phyloP scores from a whole-genome alignment of 2,113 vertebrate genomes.

The Martes martes region DNA sequence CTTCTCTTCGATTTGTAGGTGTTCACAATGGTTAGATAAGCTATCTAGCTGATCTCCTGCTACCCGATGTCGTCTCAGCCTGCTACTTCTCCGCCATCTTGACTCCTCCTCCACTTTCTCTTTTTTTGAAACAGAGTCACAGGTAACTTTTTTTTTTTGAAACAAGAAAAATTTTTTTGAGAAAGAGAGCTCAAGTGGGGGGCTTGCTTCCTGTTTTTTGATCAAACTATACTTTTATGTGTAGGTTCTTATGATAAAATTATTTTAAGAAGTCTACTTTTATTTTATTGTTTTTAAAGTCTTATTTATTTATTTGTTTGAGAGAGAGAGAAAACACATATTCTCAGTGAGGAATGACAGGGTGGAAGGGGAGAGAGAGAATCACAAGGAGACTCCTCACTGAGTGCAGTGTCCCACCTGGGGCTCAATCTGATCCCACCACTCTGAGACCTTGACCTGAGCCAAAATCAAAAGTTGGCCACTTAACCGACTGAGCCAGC shows the following conservation, averaged over 20 bases:
- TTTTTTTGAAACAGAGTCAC: not conserved
- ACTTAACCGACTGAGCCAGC: not conserved
- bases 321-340: not conserved
- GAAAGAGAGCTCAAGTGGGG: not conserved
- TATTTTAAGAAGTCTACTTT: not conserved
- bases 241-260: not conserved
- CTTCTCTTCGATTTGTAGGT: no score
- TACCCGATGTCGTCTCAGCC: no score
- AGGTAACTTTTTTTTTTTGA: not conserved
- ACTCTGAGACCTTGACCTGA: not conserved
- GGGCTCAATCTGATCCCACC: not conserved
- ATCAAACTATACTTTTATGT: not conserved
- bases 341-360: not conserved
- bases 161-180: not conserved
- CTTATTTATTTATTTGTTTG: not conserved
- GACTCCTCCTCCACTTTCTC: not conserved
- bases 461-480: not conserved
- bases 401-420: not conserved
- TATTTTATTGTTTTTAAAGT: not conserved
- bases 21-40: no score
- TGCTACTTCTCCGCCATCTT: no score
- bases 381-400: not conserved
- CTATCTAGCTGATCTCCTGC: no score
- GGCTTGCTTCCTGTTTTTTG: not conserved
- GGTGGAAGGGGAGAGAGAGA: not conserved